A percentile compares a stretch with the other conserved stretches of the same genome.
phyloP scores from a whole-genome alignment of 2,113 vertebrate genomes.

The Cheirogaleus medius region DNA sequence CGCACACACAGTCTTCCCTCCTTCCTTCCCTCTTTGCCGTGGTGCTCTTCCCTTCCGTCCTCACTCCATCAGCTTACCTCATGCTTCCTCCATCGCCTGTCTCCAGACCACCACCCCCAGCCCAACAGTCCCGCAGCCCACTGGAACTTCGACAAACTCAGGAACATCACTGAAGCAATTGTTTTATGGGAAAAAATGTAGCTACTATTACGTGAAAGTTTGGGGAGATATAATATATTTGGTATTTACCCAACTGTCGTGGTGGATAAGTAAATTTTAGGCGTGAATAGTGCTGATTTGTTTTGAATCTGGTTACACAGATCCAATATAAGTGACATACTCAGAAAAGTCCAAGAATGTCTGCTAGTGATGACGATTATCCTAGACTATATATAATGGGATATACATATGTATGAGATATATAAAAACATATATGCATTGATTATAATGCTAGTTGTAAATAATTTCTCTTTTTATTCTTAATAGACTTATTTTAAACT shows the following conservation, averaged over 20 bases:
- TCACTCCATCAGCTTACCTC: accelerated
- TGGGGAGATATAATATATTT: neutral
- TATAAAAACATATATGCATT: neutral
- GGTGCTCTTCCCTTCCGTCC: too few relatives aligned
- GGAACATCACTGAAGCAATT: accelerated
- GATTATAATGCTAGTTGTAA: neutral
- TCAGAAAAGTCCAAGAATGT: neutral
- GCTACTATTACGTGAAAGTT: accelerated
- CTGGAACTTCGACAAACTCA: accelerated
- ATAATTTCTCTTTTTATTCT: neutral
- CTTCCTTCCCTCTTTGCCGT: too few relatives aligned
- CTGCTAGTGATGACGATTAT: neutral
- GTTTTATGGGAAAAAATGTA: accelerated
- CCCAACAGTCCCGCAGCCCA: accelerated
- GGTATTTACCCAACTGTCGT: neutral
- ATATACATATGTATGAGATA: neutral
- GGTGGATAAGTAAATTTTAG: neutral
- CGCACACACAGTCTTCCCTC: neutral
- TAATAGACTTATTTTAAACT: neutral
- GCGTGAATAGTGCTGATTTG: neutral
- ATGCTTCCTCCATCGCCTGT: neutral
- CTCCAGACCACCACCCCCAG: neutral
- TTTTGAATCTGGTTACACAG: neutral
- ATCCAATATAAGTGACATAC: neutral
- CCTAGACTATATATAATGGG: neutral